Base-by-base conservation (phyloP, 2,888 invertebrate genomes). In the Ichneumon xanthorius region DNA sequence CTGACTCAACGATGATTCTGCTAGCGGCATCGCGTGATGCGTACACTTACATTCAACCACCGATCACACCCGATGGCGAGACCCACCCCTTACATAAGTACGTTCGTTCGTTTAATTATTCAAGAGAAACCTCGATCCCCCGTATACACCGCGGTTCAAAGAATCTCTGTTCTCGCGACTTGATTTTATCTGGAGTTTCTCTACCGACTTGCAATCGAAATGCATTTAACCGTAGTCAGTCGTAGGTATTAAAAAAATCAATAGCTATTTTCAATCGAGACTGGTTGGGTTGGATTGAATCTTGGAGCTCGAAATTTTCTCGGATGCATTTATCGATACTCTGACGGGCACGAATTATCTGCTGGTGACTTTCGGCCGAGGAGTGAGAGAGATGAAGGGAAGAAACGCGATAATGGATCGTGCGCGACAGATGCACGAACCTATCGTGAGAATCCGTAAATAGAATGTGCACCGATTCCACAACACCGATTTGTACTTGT, bases 1-100 rank as follows among this genome's bases (percentile, higher is more conserved):
- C 84, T 80, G 58, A 84, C 68, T 73, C 80, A 70, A 80, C 67
- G 73, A 82, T 82, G 71, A 79, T 65, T 82, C 55, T 67, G 67
- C 65, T 61, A 30, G 45, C 33, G 14, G 50, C 78, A 14, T 72
- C 68, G 77, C 82, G 73, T 75, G 80, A 80, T 73, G 63, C 45
- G 33, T 65, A 48, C 67, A 68, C 80, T 73, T 48, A 2, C 30
- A 68, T 65, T 40, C 58, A 14, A 63, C 70, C 63, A 48, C 22
- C 58, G 65, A 67, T 58, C 48, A 81, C 37, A 75, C 67, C 48
- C 73, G 45, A 48, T 48, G 16, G 16, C 4, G 45, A 48, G 45
- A 16, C 16, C 16, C 45, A 16, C 45, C 45, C 45, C 45, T 16
- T 4, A 48, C 45, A 4, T 16, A 19, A 33, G n/a, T 22, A 53